Conservation (phyloP, 2,888 invertebrate genomes). For the Tenthredo livida region DNA sequence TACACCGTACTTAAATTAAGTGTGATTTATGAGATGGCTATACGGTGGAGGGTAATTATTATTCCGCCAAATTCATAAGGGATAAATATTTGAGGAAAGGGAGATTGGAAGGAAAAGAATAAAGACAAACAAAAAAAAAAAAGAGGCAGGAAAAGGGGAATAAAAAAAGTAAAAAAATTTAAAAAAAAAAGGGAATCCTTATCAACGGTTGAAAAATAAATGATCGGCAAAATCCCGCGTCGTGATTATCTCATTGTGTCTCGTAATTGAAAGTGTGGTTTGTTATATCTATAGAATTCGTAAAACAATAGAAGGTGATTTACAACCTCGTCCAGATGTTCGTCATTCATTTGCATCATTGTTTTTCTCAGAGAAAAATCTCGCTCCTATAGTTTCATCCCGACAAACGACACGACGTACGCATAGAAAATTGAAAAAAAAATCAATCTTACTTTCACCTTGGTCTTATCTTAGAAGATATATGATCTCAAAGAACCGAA, state of each 20-base stretch:
- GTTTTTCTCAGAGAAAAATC: conserved; percentile 35
- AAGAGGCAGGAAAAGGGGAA: background rate
- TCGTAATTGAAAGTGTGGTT: conserved; percentile 48
- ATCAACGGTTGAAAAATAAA: conserved; percentile 36
- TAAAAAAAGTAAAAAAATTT: too few species aligned
- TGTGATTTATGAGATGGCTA: background rate
- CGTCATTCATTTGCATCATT: conserved; percentile 52
- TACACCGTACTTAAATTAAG: background rate
- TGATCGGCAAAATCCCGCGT: conserved; percentile 33
- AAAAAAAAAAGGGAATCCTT: background rate
- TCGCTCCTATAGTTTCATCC: background rate
- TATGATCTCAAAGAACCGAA: background rate
- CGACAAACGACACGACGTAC: background rate
- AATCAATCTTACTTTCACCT: background rate
- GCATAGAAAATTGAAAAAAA: background rate
- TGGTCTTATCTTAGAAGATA: background rate
- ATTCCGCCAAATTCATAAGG: background rate
- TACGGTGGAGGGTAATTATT: background rate
- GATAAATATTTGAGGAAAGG: conserved; percentile 8
- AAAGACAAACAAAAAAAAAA: background rate
- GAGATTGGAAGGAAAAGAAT: background rate
- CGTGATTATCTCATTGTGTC: conserved; percentile 50
- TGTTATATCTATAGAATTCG: conserved; percentile 47
- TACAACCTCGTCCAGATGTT: conserved; percentile 48
- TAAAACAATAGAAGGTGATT: conserved; percentile 48